These are phyloP conservation scores for Acanthosepion esculentum DNA, from an alignment of 2,888 invertebrate genomes.

Conservation along the genomic window DNA sequence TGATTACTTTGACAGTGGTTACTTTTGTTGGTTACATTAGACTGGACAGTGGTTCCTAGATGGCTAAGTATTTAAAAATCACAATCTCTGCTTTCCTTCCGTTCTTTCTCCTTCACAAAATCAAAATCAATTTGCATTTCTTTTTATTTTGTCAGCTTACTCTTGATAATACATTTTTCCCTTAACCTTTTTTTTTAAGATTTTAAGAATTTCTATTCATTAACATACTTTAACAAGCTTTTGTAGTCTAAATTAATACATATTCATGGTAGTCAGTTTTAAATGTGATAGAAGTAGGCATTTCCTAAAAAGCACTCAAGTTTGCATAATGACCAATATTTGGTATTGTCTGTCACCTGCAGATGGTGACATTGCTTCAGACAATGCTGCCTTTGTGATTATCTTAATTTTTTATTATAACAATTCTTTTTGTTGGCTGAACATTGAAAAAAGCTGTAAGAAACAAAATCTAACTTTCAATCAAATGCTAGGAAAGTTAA, in stretches of 20 bases:
- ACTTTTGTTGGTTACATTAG: neutral
- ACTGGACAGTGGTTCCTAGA: neutral
- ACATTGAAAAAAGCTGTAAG: neutral
- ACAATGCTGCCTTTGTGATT: neutral
- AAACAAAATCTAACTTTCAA: neutral
- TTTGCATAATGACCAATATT: neutral
- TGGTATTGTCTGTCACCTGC: constrained; percentile 9
- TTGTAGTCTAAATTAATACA: neutral
- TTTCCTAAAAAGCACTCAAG: neutral
- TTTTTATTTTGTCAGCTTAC: no score
- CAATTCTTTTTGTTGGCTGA: neutral
- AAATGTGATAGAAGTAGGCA: neutral
- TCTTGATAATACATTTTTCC: no score
- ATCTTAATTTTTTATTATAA: neutral
- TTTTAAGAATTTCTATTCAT: neutral
- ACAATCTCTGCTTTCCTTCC: neutral
- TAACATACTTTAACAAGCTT: neutral
- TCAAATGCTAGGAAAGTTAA: neutral
- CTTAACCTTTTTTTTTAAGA: neutral
- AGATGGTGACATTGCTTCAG: neutral
- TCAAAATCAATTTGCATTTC: no score
- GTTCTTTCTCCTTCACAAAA: neutral
- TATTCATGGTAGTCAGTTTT: neutral
- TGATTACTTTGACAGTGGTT: neutral
- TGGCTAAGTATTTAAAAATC: neutral